Evolutionary conservation across 2,113 vertebrate genomes (phyloP).

Genomic region (Nipponia nippon): DNA sequence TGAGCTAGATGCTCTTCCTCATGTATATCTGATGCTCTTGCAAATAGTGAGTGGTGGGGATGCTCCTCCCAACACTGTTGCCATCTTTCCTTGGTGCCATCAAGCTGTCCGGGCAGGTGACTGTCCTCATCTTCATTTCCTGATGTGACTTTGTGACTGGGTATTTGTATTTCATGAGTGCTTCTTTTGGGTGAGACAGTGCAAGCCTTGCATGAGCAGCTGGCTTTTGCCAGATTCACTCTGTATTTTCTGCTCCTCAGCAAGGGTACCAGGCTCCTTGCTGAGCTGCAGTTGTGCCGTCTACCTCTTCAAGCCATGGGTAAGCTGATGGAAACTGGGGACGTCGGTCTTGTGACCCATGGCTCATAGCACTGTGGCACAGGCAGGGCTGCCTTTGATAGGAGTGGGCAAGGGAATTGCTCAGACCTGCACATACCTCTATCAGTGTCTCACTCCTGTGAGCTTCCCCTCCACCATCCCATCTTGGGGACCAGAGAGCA

Average conservation of each 20-base stretch:
- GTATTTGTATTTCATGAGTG: neutral
- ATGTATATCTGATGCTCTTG: neutral
- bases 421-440: neutral
- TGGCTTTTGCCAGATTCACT: neutral
- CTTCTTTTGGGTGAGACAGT: neutral
- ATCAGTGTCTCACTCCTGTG: neutral
- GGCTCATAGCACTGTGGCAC: neutral
- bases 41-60: neutral
- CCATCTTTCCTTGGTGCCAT: neutral
- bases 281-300: neutral
- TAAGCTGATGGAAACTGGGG: neutral
- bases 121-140: neutral
- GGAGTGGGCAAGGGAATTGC: neutral
- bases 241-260: neutral
- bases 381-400: neutral
- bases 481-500: too few species aligned
- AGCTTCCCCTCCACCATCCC: neutral
- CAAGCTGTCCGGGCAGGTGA: neutral
- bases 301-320: neutral
- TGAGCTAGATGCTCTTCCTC: neutral
- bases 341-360: neutral
- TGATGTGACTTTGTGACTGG: neutral
- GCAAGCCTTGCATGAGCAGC: neutral
- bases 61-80: neutral
- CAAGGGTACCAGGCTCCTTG: neutral